These are phyloP conservation scores for Pelodiscus sinensis DNA, from an alignment of 2,113 vertebrate species.

Conservation along the genomic window DNA sequence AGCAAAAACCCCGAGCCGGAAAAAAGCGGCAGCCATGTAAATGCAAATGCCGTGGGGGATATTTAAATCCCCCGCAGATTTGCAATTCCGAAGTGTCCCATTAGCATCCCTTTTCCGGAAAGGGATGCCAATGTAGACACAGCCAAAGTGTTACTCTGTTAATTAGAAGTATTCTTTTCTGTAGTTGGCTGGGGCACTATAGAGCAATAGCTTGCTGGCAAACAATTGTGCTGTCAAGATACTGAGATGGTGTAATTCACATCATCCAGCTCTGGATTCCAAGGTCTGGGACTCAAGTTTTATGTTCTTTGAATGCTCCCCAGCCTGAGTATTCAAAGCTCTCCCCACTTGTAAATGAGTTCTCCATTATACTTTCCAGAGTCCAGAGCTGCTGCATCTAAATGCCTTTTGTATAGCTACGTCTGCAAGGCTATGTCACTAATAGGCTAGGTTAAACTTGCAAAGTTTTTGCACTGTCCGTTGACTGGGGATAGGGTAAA, in stretches of 20 bases:
- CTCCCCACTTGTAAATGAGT: neutral
- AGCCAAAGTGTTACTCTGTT: neutral
- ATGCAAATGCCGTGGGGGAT: too few relatives aligned
- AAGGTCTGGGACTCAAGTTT: neutral
- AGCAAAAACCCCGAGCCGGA: too few relatives aligned
- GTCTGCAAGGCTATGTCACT: neutral
- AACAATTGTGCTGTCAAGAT: neutral
- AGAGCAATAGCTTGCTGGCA: neutral
- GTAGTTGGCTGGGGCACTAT: neutral
- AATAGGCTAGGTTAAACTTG: neutral
- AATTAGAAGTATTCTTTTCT: neutral
- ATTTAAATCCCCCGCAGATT: too few relatives aligned
- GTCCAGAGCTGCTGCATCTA: neutral
- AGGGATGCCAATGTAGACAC: too few relatives aligned
- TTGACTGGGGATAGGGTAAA: too few relatives aligned
- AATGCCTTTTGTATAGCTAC: neutral
- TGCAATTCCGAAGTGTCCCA: too few relatives aligned
- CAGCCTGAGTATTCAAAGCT: neutral
- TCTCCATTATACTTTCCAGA: neutral
- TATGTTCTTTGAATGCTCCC: neutral
- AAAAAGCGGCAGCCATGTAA: too few relatives aligned
- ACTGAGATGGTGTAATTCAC: neutral
- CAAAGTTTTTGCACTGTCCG: too few relatives aligned
- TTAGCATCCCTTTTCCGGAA: too few relatives aligned
- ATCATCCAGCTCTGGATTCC: neutral